Evolutionary conservation across 2,888 invertebrate species (phyloP).

Genomic region (Ornithoptera priamus): DNA sequence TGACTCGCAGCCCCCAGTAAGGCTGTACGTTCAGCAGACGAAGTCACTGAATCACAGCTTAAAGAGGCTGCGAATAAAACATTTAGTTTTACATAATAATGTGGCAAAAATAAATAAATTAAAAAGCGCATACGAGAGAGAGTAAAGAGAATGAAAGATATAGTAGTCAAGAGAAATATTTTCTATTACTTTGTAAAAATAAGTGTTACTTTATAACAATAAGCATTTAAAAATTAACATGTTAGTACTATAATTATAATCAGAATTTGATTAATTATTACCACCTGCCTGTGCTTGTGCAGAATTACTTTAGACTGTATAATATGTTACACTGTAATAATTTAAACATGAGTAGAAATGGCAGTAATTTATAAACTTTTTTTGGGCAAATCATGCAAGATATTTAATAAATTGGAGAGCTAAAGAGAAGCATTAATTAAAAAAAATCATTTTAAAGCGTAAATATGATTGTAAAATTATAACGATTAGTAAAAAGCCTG

Average conservation of each 20-base stretch:
- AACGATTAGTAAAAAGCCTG: no score
- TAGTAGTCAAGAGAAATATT: not conserved
- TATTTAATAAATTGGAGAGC: no score
- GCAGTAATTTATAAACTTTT: no score
- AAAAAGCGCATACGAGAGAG: slow-evolving; percentile 15
- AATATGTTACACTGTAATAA: no score
- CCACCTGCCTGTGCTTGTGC: no score
- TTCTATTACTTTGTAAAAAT: not conserved
- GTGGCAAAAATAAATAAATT: not conserved
- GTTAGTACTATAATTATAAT: not conserved
- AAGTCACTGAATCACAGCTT: slow-evolving; percentile 82
- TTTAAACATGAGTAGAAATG: no score
- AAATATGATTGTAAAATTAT: no score
- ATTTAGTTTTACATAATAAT: not conserved
- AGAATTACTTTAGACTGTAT: no score
- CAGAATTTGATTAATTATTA: not conserved
- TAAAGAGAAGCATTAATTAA: no score
- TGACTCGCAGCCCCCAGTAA: slow-evolving; percentile 86
- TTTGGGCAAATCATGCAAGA: no score
- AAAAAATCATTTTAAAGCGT: no score
- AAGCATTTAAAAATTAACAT: not conserved
- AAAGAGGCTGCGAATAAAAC: slow-evolving; percentile 73
- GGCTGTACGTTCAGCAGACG: slow-evolving; percentile 83
- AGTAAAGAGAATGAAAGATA: slow-evolving; percentile 10
- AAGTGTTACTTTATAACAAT: not conserved